Base-by-base conservation (phyloP, 2,888 invertebrate species). In the Drosophila testacea region DNA sequence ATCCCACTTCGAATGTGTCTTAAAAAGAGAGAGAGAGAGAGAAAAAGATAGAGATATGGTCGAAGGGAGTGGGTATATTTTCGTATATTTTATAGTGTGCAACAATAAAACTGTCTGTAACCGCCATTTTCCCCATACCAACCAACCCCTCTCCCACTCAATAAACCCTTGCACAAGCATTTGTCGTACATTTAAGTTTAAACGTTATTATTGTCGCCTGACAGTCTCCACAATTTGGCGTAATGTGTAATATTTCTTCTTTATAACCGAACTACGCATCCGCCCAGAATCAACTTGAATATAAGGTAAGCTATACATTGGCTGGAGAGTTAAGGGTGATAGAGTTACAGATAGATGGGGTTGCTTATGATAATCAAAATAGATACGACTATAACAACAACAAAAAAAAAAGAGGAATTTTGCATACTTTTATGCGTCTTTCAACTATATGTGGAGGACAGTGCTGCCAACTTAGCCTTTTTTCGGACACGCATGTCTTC, bases 161-260 rank as follows among this genome's bases (percentile, higher is more conserved):
- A 22, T 32, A 6, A 30, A 39, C 36, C 44, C 62, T 30, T 46
- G 4, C 34, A 13, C 50, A 11, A 32, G 28, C 30, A 50, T 30
- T 42, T 32, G 42, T n/a, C 46, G 47, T 39, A 32, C 81, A 75
- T 69, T 89, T 81, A 73, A 75, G 66, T 78, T 67, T 89, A 85
- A 85, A 87, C 89, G 89, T 85, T 85, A 85, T 85, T 90, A 82
- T 89, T 91, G 91, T 90, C 92, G 92, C 92, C 92, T 82, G 82
- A 65, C 78, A 90, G 92, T 92, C 92, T 92, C 89, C 88, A 85
- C 89, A 85, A 89, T 90, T 85, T 88, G 89, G 83, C 90, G 85
- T 91, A 91, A 91, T 91, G 90, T 88, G 88, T 91, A 91, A 92
- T 92, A 92, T 91, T 90, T 92, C 91, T 92, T 89, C 86, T 92